These are phyloP conservation scores for Centropristis striata DNA, from an alignment of 2,113 vertebrate species.

Conservation along the genomic window DNA sequence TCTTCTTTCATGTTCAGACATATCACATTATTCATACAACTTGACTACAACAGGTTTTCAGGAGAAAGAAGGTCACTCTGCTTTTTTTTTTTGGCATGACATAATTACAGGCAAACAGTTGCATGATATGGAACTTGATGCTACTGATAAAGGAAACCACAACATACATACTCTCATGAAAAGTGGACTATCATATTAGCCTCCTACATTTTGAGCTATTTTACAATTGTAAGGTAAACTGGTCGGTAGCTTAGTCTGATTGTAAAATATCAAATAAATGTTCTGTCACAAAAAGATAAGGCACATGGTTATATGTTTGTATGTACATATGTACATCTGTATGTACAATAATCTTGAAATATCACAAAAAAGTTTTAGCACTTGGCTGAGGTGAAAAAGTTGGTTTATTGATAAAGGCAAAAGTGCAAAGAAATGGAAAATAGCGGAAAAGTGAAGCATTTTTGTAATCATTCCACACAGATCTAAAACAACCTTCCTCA, in stretches of 20 bases:
- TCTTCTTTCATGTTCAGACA: not conserved
- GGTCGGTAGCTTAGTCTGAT: not conserved
- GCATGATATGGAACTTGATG: slow-evolving; percentile 19
- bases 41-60: not conserved
- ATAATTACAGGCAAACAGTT: not conserved
- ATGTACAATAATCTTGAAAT: too few species aligned
- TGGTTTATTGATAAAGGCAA: too few species aligned
- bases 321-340: too few species aligned
- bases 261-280: not conserved
- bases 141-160: slow-evolving; percentile 13
- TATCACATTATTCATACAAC: not conserved
- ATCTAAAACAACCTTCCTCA: too few species aligned
- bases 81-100: slow-evolving; percentile 1
- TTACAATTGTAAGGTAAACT: not conserved
- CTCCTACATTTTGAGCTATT: not conserved
- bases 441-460: too few species aligned
- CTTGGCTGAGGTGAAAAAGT: too few species aligned
- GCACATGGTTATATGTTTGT: too few species aligned
- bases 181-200: not conserved
- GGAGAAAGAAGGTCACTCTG: too few species aligned
- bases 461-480: too few species aligned
- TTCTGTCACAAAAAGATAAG: not conserved
- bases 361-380: too few species aligned
- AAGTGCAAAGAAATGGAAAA: too few species aligned
- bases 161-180: slow-evolving; percentile 9